Evolutionary conservation across 2,797 vertebrate genomes (phyloP).

Genomic region (Rhinogobio ventralis): DNA sequence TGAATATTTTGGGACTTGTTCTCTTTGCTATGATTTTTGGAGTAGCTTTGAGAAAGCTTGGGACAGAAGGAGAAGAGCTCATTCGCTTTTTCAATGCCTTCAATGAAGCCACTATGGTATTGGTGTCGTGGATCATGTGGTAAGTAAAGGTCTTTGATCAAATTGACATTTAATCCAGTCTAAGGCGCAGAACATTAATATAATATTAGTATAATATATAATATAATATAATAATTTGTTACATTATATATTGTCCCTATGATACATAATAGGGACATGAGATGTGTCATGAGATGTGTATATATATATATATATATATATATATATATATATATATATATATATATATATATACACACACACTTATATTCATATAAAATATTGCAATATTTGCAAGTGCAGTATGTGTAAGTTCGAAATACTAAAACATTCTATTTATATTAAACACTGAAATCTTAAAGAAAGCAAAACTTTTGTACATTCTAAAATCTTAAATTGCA

Average conservation of each 20-base stretch:
- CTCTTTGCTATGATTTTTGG: slow-evolving; percentile 94
- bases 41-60: slow-evolving; percentile 93
- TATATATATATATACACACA: no score
- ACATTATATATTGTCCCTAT: not conserved
- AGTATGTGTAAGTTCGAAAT: not conserved
- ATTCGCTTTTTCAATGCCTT: slow-evolving; percentile 96
- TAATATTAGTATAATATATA: not conserved
- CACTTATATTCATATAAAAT: not conserved
- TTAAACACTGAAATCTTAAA: not conserved
- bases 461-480: not conserved
- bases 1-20: slow-evolving; percentile 98
- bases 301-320: no score
- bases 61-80: slow-evolving; percentile 92
- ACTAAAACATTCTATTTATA: not conserved
- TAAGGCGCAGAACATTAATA: not conserved
- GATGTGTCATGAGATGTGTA: no score
- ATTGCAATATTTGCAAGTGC: not conserved
- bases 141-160: slow-evolving; percentile 71
- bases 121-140: slow-evolving; percentile 99
- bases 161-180: not conserved
- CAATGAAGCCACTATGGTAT: slow-evolving; percentile 98
- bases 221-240: not conserved
- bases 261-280: not conserved
- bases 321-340: no score
- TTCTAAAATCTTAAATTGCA: not conserved